phyloP scores from a whole-genome alignment of 2,888 invertebrate species.

The Anodontia alba region DNA sequence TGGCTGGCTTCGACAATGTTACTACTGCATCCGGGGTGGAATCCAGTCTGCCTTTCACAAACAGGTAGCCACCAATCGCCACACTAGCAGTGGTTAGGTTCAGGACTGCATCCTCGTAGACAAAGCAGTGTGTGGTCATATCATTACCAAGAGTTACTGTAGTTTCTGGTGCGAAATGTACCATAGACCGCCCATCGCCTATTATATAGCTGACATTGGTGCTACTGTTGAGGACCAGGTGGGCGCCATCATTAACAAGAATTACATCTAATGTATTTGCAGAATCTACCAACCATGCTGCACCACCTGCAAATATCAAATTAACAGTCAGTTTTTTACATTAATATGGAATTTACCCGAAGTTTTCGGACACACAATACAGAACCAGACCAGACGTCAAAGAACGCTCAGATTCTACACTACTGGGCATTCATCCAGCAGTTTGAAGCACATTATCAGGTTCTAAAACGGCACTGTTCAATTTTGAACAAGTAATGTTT shows the following conservation, averaged over 20 bases:
- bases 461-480: too few species aligned
- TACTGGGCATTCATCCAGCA: too few species aligned
- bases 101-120: constrained; percentile 41
- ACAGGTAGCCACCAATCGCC: constrained; percentile 38
- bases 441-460: too few species aligned
- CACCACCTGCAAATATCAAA: constrained; percentile 58
- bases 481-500: too few species aligned
- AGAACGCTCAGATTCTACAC: too few species aligned
- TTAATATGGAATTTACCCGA: too few species aligned
- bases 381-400: too few species aligned
- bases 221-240: constrained; percentile 55
- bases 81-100: constrained; percentile 35
- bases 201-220: constrained; percentile 29
- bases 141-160: constrained; percentile 6
- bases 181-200: constrained; percentile 29
- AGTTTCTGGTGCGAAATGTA: constrained; percentile 2
- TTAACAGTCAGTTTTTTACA: too few species aligned
- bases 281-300: constrained; percentile 59
- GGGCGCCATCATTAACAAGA: constrained; percentile 46
- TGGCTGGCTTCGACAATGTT: constrained; percentile 39
- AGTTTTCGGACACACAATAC: too few species aligned
- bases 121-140: constrained; percentile 1
- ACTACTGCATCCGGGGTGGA: constrained; percentile 27
- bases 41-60: constrained; percentile 39
- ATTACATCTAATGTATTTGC: constrained; percentile 50